Base-by-base conservation (phyloP, 2,888 invertebrate species). In the Eupeodes luniger region DNA sequence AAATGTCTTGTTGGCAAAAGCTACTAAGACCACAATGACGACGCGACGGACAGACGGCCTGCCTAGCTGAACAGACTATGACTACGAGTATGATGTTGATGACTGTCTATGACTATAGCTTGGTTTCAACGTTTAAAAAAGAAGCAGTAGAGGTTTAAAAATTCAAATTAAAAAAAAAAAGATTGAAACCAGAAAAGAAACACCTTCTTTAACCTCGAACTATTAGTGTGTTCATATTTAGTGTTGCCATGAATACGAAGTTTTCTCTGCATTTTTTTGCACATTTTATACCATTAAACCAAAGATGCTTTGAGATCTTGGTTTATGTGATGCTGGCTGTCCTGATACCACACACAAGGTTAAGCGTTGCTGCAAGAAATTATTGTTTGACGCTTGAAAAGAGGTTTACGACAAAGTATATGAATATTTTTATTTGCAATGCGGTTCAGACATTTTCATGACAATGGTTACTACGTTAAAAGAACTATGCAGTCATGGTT, bases 1-100 rank as follows among this genome's bases (percentile, higher is more conserved):
- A 84, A 87, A 83, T 87, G 84, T 87, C 84, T 84, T 72, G 86
- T 83, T 86, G 86, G 86, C 86, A 79, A 57, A 49, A 69, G 79
- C 40, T 72, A 36, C 53, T 72, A 55, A 55, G 57, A 44, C 70
- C 36, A 55, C 57, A 51, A 72, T 51, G 70, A 57, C 70, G 57
- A 47, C 64, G 47, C 70, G 57, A 47, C 64, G 47, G 12, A 19
- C 47, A n/a, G 70, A 44, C 70, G 14, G 27, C 59, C 27, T 34
- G 34, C 12, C 34, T 10, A 27, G 53, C 53, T 53, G 69, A 34
- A 36, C 69, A 69, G 67, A 69, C n/a, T 53, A 53, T 53, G 69
- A 53, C 57, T 55, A n/a, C n/a, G n/a, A n/a, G n/a, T n/a, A 57
- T 57, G 44, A 57, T 57, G 27, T 44, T 57, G 44, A 57, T 57